A percentile compares a stretch with the other conserved stretches of the same genome.
Conservation (phyloP, 2,888 invertebrate genomes). For the Bimastos eiseni region DNA sequence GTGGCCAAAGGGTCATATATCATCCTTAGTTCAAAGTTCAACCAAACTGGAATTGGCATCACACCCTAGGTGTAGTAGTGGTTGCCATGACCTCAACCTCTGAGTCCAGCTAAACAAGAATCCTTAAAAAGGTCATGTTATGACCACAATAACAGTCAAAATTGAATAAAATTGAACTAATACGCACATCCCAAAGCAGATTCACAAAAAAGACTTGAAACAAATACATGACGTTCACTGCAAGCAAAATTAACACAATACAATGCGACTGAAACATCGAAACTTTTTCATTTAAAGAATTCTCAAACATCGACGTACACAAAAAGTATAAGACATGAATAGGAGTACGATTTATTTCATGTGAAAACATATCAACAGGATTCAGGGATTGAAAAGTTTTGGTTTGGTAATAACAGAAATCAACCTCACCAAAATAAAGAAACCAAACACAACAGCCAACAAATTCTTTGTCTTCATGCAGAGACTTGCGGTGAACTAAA, state of each 20-base stretch:
- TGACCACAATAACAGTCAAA: background rate
- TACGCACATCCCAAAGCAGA: background rate
- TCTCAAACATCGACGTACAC: background rate
- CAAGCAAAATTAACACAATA: background rate
- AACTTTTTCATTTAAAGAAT: background rate
- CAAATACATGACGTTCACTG: background rate
- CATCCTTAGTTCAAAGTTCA: too few relatives aligned
- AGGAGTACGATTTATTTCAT: background rate
- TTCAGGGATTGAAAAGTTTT: background rate
- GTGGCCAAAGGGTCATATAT: too few relatives aligned
- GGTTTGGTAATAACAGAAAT: background rate
- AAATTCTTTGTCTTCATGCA: background rate
- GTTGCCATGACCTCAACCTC: too few relatives aligned
- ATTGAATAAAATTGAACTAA: background rate
- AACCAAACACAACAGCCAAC: background rate
- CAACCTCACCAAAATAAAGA: background rate
- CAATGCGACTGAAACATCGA: background rate
- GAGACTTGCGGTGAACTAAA: background rate
- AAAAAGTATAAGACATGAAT: background rate
- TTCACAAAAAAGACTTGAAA: background rate
- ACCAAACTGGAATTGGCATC: background rate
- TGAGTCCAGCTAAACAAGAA: too few relatives aligned
- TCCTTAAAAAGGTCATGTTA: background rate
- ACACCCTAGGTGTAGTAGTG: background rate
- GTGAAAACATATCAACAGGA: background rate